Evolutionary conservation across 2,797 vertebrate genomes (phyloP).

Genomic region (Hirundo rustica): DNA sequence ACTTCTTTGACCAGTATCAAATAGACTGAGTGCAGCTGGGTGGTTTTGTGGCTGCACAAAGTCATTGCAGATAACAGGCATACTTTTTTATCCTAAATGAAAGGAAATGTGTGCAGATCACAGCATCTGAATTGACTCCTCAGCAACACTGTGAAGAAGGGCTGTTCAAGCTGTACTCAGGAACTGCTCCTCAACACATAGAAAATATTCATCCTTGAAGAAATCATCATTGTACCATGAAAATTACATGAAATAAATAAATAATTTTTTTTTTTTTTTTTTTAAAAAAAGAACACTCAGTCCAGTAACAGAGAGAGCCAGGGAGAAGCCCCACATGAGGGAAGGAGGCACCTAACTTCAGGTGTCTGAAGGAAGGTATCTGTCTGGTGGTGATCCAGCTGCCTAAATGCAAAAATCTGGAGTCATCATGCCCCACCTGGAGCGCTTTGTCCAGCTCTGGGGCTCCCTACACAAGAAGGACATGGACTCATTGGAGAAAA

Average conservation of each 20-base stretch:
- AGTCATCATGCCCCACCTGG: neutral
- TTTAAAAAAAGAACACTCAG: too few relatives aligned
- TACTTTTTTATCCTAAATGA: neutral
- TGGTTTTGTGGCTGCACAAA: neutral
- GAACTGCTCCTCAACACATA: neutral
- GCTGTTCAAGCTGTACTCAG: neutral
- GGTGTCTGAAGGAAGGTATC: neutral
- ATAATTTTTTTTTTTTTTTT: too few relatives aligned
- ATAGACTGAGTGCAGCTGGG: neutral
- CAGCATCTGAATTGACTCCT: neutral
- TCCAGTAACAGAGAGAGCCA: neutral
- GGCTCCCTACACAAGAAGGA: neutral
- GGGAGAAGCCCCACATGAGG: neutral
- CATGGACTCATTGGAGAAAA: neutral
- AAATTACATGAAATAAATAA: neutral
- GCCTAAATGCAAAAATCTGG: neutral
- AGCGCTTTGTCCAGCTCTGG: fast-evolving
- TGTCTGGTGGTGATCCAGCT: neutral
- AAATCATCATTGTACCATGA: neutral
- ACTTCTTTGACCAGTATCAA: neutral
- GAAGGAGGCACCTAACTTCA: neutral
- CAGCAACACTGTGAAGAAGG: neutral
- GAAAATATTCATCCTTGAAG: neutral
- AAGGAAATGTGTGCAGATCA: neutral
- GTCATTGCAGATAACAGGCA: neutral